Base-by-base conservation (phyloP, 53 echinoderm and acorn worm genomes). In the Echinometra lucunter region DNA sequence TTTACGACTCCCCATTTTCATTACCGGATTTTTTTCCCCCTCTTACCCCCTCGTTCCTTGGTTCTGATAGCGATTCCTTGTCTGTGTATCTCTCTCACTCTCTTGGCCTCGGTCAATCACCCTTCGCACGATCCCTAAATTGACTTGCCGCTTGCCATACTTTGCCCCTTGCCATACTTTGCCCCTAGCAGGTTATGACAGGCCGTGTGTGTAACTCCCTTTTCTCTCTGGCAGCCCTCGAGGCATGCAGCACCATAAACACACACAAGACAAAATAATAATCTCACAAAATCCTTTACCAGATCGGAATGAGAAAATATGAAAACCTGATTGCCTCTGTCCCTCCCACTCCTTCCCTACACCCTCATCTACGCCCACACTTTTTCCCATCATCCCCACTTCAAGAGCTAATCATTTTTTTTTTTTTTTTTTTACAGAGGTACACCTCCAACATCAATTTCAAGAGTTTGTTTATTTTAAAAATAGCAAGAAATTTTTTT, bases 1-100 rank as follows among this genome's bases (percentile, higher is more conserved):
- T 94, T 94, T 94, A 94, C 85, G 94, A 94, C 94, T 94, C 94
- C 94, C 94, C 82, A 94, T 94, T 94, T 94, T 94, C 94, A 94
- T 94, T 94, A 94, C 94, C 92, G 27, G 47, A 44, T 70, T 91
- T 91, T 91, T 92, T 92, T 92, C 18, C 49, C 57, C 18, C 42
- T 63, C 56, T 57, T 57, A 30, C 88, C 53, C 57, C 88, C 88
- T 57, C 88, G 44, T 56, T 88, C 57, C 60, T 30, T 40, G 47
- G 30, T 58, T 89, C 57, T 89, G 89, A 89, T 89, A 89, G 89
- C 85, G 53, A 85, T 85, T 85, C 89, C 89, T 58, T 89, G 57
- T 60, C 89, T 89, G 57, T 58, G 60, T 60, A 45, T 92, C 78
- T 78, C 92, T 72, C 49, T 78, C 92, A 49, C 49, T 47, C 74